These are phyloP conservation scores for Galeopterus variegatus DNA, from an alignment of 2,113 vertebrate genomes.

Conservation along the genomic window DNA sequence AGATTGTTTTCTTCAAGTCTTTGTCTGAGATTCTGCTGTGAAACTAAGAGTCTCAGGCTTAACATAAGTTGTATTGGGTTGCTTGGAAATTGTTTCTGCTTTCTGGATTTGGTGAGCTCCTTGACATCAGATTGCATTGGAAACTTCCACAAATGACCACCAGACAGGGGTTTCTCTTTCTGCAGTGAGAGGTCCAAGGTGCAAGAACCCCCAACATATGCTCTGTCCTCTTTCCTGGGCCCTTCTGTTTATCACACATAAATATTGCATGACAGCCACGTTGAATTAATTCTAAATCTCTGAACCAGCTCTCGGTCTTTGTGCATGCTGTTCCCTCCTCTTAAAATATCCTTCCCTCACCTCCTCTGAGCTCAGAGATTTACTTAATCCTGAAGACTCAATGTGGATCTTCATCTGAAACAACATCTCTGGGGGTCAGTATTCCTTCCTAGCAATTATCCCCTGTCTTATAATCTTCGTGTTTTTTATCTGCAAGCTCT, in stretches of 20 bases:
- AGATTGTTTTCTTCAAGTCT: constrained; percentile 75
- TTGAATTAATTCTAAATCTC: not conserved
- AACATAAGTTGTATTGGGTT: not conserved
- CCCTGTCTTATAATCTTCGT: not conserved
- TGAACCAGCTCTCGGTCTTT: not conserved
- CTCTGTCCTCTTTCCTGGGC: not conserved
- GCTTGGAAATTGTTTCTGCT: not conserved
- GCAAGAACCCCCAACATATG: rapidly evolving
- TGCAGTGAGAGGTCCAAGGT: not conserved
- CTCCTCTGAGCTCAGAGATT: not conserved
- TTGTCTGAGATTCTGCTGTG: constrained; percentile 68
- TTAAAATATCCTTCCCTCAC: not conserved
- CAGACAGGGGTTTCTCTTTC: not conserved
- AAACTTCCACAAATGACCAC: not conserved
- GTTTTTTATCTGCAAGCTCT: not conserved
- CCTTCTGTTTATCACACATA: not conserved
- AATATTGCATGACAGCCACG: rapidly evolving
- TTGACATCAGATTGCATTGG: not conserved
- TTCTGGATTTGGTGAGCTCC: not conserved
- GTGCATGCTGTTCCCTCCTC: not conserved
- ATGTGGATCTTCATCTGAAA: not conserved
- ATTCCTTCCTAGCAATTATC: not conserved
- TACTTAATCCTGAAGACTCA: not conserved
- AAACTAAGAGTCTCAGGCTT: constrained; percentile 44
- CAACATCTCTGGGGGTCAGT: not conserved